phyloP scores from a whole-genome alignment of 2,888 invertebrate genomes.

The Patella ulyssiponensis region DNA sequence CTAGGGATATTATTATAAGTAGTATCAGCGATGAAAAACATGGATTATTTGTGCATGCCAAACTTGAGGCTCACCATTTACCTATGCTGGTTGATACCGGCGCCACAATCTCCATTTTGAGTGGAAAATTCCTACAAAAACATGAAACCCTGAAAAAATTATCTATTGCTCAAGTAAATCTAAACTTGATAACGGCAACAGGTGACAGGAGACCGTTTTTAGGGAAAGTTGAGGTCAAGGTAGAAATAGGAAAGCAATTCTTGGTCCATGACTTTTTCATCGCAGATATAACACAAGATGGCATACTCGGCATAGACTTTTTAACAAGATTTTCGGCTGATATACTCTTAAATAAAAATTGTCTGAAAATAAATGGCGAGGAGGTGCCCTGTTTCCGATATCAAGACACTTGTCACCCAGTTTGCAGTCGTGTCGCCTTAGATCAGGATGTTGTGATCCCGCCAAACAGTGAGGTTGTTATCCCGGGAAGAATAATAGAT shows the following conservation, averaged over 20 bases:
- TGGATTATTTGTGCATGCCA: conserved; percentile 3
- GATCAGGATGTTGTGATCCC: conserved; percentile 6
- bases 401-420: background rate
- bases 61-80: background rate
- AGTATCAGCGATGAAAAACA: background rate
- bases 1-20: background rate
- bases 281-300: conserved; percentile 14
- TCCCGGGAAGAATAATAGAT: background rate
- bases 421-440: background rate
- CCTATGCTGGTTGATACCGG: background rate
- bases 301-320: conserved; percentile 12
- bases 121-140: background rate
- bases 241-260: background rate
- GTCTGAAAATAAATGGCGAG: background rate
- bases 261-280: conserved; percentile 11
- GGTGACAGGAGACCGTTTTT: conserved; percentile 1
- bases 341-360: background rate
- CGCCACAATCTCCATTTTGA: conserved; percentile 5
- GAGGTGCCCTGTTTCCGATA: conserved; percentile 1
- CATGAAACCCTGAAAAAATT: background rate
- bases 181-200: conserved; percentile 10
- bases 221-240: background rate
- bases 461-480: conserved; percentile 2
- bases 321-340: background rate
- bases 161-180: background rate